Evolutionary conservation across 1,140 invertebrate genomes (phyloP), one percentile per base, ranked within the genome.

Genomic region (Brachionus manjavacas): DNA sequence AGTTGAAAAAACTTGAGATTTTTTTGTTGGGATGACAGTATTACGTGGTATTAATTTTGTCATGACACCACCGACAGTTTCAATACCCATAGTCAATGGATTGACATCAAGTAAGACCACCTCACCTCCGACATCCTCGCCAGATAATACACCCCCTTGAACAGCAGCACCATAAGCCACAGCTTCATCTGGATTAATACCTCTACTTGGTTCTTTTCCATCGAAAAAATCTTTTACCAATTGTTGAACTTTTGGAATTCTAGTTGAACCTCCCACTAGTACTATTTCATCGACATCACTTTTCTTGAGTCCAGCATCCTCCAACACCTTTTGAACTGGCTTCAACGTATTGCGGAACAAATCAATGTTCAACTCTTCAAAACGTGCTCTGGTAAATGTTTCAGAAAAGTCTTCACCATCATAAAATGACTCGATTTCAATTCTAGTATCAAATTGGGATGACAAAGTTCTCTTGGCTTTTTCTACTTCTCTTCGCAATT

Each of bases 331-430:
- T 85, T 90, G 86, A n/a, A 99, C 97, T 7, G 97, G 97, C 89
- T 99, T 98, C 91, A 99, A 92, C 3, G 98, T 99, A 25, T 95
- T 96, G 87, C 95, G 92, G 94, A 99, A 99, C 41, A 99, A 92
- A 89, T 99, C 96, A 94, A 98, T 96, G 92, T 99, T 99, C 88
- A 99, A 91, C 90, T 99, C 97, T 89, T 99, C 98, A 89, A 99
- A 99, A 91, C 98, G 99, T 87, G 98, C 97, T 87, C 98, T 92
- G 84, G 98, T 99, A 55, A 99, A 91, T 11, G 96, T 97, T 91
- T 99, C 97, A n/a, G 95, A 96, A 93, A 99, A 99, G 88, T 99
- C 97, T 88, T 98, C 96, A 86, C 97, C 96, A 88, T 99, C 97
- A 87, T 95, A 98, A 92, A 99, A 95, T n/a, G 96, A 97, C 91